phyloP scores from a whole-genome alignment of 1,140 invertebrate genomes.

The Stegodyphus dumicola region DNA sequence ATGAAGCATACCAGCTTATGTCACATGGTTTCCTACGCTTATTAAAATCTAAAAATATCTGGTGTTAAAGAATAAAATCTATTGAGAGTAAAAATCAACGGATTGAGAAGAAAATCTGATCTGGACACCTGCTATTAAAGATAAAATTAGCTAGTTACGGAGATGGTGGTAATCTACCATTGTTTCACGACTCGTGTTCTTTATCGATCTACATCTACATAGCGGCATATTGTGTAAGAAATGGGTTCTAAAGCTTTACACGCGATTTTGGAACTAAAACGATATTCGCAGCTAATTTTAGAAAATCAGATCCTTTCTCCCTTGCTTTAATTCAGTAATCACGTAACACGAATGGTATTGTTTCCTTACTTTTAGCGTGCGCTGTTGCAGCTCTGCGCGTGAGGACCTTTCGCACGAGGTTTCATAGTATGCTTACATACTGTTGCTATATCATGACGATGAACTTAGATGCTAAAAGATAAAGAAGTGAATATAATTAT shows the following conservation, averaged over 20 bases:
- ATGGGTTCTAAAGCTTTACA: background rate
- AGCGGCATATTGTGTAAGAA: background rate
- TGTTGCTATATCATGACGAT: no score
- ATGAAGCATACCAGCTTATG: no score
- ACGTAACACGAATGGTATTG: background rate
- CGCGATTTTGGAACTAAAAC: background rate
- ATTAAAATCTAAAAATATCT: background rate
- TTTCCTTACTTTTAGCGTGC: background rate
- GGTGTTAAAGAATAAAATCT: background rate
- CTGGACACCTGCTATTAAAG: background rate
- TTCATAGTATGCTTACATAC: no score
- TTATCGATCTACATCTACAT: background rate
- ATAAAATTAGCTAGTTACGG: background rate
- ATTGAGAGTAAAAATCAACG: background rate
- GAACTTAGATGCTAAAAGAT: no score
- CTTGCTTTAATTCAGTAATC: background rate
- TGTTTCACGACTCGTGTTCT: background rate
- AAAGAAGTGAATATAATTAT: no score
- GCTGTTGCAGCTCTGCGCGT: background rate
- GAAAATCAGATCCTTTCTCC: background rate
- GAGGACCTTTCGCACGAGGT: no score
- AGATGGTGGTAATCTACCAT: background rate
- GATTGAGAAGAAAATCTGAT: background rate
- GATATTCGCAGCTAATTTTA: background rate
- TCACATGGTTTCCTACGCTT: background rate